phyloP scores from a whole-genome alignment of 2,888 invertebrate species.

The Globia sparganii region DNA sequence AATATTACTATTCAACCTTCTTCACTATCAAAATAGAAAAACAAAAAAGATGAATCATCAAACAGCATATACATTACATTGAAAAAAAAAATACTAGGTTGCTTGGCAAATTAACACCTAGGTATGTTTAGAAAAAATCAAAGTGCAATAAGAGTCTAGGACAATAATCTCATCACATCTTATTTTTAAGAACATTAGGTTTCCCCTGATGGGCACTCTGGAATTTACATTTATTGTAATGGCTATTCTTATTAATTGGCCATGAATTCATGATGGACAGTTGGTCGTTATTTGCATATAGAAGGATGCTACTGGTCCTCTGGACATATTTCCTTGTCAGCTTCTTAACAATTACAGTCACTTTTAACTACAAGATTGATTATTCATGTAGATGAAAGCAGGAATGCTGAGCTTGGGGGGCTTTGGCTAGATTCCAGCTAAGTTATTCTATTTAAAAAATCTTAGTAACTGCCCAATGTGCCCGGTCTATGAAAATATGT shows the following conservation, averaged over 20 bases:
- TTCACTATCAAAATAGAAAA: background rate
- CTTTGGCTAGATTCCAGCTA: background rate
- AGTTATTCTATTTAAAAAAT: background rate
- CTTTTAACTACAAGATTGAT: background rate
- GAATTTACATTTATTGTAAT: background rate
- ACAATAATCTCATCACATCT: background rate
- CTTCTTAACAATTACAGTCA: background rate
- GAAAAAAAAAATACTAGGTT: background rate
- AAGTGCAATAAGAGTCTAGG: slow-evolving; percentile 24
- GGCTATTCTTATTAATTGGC: background rate
- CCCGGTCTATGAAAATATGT: background rate
- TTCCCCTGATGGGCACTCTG: background rate
- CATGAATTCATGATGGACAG: background rate
- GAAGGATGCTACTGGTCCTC: background rate
- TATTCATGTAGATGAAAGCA: background rate
- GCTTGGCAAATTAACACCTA: slow-evolving; percentile 37
- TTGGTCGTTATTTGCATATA: background rate
- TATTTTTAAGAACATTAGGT: background rate
- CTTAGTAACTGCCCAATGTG: background rate
- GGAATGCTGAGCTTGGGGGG: background rate
- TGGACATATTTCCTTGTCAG: background rate
- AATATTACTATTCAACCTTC: slow-evolving; percentile 11
- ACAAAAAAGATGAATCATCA: slow-evolving; percentile 1
- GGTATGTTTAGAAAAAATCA: slow-evolving; percentile 6
- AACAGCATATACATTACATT: slow-evolving; percentile 1